These are phyloP conservation scores for Bos javanicus DNA, from an alignment of 2,113 vertebrate species.

Conservation along the genomic window DNA sequence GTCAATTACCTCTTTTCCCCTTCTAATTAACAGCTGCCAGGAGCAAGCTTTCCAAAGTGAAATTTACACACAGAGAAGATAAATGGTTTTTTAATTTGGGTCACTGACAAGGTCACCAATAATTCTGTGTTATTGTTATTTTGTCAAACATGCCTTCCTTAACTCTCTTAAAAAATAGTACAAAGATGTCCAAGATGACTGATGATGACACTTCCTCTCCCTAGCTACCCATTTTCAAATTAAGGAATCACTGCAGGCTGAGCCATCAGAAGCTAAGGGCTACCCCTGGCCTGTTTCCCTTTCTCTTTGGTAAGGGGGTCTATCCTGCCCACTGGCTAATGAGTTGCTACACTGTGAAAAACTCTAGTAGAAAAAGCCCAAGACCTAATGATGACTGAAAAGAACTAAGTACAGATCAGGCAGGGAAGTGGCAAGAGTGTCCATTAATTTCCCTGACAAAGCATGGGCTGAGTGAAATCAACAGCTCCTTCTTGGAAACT, in stretches of 20 bases:
- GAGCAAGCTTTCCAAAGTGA: conserved; percentile 25
- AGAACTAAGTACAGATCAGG: background rate
- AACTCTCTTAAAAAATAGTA: background rate
- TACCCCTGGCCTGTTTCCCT: background rate
- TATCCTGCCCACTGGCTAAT: fast-evolving
- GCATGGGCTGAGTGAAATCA: fast-evolving
- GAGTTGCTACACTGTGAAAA: background rate
- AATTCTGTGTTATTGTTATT: background rate
- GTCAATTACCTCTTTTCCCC: background rate
- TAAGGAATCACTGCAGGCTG: fast-evolving
- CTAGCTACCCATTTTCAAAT: background rate
- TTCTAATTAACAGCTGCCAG: conserved; percentile 59
- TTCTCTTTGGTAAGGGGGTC: background rate
- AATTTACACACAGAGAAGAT: conserved; percentile 10
- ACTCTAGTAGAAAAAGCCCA: background rate
- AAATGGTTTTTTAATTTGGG: conserved; percentile 58
- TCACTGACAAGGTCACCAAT: conserved; percentile 9
- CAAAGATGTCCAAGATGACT: background rate
- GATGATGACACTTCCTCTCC: background rate
- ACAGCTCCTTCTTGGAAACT: background rate
- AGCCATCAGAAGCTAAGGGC: fast-evolving
- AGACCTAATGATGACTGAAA: background rate
- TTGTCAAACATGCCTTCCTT: background rate
- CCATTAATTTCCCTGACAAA: background rate
- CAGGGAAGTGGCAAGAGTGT: no score